Base-by-base conservation (phyloP, 2,888 invertebrate genomes). In the Epinotia brunnichana region DNA sequence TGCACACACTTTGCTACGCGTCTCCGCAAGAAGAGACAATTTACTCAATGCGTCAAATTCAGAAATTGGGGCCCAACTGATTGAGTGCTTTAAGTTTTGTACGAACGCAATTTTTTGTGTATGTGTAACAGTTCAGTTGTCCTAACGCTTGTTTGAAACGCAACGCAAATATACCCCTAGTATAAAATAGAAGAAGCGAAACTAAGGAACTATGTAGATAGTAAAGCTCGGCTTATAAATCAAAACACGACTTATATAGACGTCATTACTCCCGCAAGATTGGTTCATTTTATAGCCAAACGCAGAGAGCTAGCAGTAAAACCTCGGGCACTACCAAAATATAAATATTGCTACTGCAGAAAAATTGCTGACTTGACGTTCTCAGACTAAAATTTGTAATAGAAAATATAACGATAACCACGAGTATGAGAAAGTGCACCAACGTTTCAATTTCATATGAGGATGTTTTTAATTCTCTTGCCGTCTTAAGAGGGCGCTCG, bases 211-310 rank as follows among this genome's bases (percentile, higher is more conserved):
- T n/a, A n/a, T n/a, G 35, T 4, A 51, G 44, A 29, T 17, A 29
- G 44, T 69, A 61, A 61, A 56, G 44, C 54, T 39, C 4, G 35
- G 48, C 66, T 56, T 51, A 51, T 69, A 69, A 69, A 69, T 69
- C 60, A 60, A 69, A 60, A 51, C 59, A 19, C 29, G 54, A 61
- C 29, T 54, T 60, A 54, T 54, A 69, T 19, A 21, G 17, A 51
- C 53, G 69, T 53, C 62, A 62, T 69, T 62, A 69, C 69, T 69
- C 62, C 54, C 54, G 54, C 17, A 17, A 69, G 69, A 69, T 69
- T 69, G 69, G 62, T 69, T 44, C 62, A 35, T 41, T 61, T 69
- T 61, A 69, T 54, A 29, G 69, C 61, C 44, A 13, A n/a, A 4
- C 13, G 13, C 51, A n/a, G 13, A n/a, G 62, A 63, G 17, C 63